Evolutionary conservation across 2,888 invertebrate species (phyloP), one percentile per base, ranked within the genome.

Genomic region (Drosophila pseudotakahashii): DNA sequence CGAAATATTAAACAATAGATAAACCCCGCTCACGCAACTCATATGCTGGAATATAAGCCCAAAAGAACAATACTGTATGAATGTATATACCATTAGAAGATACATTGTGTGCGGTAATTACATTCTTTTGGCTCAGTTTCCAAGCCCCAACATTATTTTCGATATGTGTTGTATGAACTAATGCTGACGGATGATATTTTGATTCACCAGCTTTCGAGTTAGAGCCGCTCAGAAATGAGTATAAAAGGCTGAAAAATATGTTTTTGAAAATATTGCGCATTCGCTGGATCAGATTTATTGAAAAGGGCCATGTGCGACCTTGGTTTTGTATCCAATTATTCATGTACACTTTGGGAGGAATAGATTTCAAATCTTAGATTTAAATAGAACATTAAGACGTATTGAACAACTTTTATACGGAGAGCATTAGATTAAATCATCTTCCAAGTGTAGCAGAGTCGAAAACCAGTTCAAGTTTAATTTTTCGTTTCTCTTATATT

Each of bases 151-250:
- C 73, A 60, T 73, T 68, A 75, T 73, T 72, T 76, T 70, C 76
- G 61, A 55, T 53, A 14, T 63, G 36, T 77, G 37, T 75, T 62
- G 62, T 72, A 60, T 75, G 62, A 14, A 39, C 37, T 73, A 78
- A 83, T 83, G 76, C 87, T 77, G 81, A 81, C 87, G 76, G 72
- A 86, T 77, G 76, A 71, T 69, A 42, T 68, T 73, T 52, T 54
- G 58, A 26, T 26, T 86, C 64, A 50, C 14, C 39, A 50, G 57
- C 58, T 57, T 45, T 45, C 53, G 13, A 52, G 58, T 57, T 55
- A 75, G 73, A 55, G 50, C 6, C 39, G 23, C 23, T 23, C 7
- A 39, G 39, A 9, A 14, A 14, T 39, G 7, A 14, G 50, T 67
- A 68, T 58, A 39, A 19, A 19, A 19, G 19, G 19, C 19, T 2